These are phyloP conservation scores for Rallus crepitans DNA, from an alignment of 2,797 vertebrate genomes.

Conservation along the genomic window DNA sequence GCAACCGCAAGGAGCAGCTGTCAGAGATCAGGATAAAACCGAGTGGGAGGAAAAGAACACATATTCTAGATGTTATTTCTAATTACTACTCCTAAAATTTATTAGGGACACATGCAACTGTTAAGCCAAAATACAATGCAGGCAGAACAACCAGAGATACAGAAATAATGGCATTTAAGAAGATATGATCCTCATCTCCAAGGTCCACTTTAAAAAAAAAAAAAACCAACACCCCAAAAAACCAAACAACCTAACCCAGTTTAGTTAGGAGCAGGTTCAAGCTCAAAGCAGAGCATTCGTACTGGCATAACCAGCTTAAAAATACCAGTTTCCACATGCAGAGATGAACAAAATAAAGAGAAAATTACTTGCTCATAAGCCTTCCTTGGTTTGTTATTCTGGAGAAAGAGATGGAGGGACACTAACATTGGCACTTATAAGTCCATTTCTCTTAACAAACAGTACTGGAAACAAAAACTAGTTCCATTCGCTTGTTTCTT, in stretches of 20 bases:
- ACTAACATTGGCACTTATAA: background rate
- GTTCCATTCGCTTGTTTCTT: background rate
- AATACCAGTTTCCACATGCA: background rate
- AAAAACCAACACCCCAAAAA: too few species aligned
- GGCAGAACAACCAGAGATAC: background rate
- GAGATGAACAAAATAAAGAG: background rate
- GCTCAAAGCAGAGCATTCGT: background rate
- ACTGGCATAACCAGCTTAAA: background rate
- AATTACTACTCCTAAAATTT: background rate
- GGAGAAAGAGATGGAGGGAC: background rate
- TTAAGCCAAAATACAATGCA: background rate
- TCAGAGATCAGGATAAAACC: background rate
- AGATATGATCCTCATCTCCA: background rate
- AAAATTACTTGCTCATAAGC: background rate
- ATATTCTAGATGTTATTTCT: background rate
- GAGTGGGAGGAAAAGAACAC: background rate
- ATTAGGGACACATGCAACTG: background rate
- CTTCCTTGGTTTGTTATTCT: background rate
- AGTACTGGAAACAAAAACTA: background rate
- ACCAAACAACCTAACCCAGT: too few species aligned
- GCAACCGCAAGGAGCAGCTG: background rate
- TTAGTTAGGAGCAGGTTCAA: background rate
- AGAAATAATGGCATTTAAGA: background rate
- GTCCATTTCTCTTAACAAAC: background rate
- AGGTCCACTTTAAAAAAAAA: background rate